Percentiles rank a stretch among this genome's conserved stretches.
Evolutionary conservation across 2,113 vertebrate genomes (phyloP).

Genomic region (Vicugna pacos): DNA sequence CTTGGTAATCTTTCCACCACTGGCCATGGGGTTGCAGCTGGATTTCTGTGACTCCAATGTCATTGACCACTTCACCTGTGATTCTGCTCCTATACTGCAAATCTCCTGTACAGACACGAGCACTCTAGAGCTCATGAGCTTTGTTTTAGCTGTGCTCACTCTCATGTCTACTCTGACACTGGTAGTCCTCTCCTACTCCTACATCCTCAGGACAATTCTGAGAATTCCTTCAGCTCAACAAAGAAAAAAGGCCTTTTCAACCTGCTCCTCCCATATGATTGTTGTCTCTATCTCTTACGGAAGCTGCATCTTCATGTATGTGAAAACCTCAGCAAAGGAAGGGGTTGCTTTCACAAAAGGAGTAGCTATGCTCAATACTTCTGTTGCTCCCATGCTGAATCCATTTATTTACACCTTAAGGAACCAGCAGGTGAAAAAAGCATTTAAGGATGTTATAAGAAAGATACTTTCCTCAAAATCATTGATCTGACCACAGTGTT

Average conservation of each 20-base stretch:
- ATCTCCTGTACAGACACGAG: slow-evolving; percentile 68
- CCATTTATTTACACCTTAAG: slow-evolving; percentile 74
- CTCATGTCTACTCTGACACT: slow-evolving; percentile 41
- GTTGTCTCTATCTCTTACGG: slow-evolving; percentile 76
- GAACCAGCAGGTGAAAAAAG: slow-evolving; percentile 74
- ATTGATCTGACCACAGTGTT: neutral
- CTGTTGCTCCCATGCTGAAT: slow-evolving; percentile 74
- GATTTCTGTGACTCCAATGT: slow-evolving; percentile 72
- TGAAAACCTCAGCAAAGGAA: slow-evolving; percentile 73
- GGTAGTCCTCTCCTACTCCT: slow-evolving; percentile 60
- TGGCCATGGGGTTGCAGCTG: slow-evolving; percentile 50
- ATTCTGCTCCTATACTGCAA: slow-evolving; percentile 64
- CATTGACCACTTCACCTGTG: slow-evolving; percentile 71
- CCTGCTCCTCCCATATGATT: slow-evolving; percentile 69
- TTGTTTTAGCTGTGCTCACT: slow-evolving; percentile 51
- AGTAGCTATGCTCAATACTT: slow-evolving; percentile 72
- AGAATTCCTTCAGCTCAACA: slow-evolving; percentile 55
- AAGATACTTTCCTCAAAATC: slow-evolving; percentile 39
- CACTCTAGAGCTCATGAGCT: slow-evolving; percentile 58
- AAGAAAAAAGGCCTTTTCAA: slow-evolving; percentile 74
- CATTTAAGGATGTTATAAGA: slow-evolving; percentile 7
- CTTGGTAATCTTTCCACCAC: slow-evolving; percentile 70
- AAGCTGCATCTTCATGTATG: slow-evolving; percentile 83
- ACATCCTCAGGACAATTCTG: slow-evolving; percentile 70
- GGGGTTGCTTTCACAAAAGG: slow-evolving; percentile 78